Conservation (phyloP, 2,888 invertebrate genomes). For the Smittia sp. region DNA sequence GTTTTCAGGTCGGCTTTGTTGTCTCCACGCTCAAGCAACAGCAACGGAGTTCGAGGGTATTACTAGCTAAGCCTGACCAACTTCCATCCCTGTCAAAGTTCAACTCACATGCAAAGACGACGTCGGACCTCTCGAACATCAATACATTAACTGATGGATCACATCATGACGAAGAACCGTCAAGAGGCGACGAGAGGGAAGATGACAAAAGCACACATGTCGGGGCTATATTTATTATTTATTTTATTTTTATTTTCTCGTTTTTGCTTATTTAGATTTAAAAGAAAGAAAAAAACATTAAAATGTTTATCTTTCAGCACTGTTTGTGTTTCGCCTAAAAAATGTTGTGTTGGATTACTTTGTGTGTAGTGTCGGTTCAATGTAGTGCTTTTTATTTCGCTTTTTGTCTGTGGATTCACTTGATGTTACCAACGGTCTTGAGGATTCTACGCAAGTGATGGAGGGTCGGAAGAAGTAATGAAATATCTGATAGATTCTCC, state of each 20-base stretch:
- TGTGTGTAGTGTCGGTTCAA: neutral
- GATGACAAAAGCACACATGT: neutral
- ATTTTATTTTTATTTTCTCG: slow-evolving; percentile 39
- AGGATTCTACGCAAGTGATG: neutral
- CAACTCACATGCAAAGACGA: too few relatives aligned
- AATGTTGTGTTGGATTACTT: neutral
- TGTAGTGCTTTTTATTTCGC: slow-evolving; percentile 1
- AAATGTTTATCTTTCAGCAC: slow-evolving; percentile 39
- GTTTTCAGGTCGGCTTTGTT: neutral
- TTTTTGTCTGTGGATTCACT: neutral
- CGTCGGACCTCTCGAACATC: too few relatives aligned
- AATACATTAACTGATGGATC: too few relatives aligned
- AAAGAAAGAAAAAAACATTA: slow-evolving; percentile 33
- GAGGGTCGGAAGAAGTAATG: too few relatives aligned
- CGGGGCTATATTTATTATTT: slow-evolving; percentile 31
- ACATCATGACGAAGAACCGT: too few relatives aligned
- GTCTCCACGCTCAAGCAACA: too few relatives aligned
- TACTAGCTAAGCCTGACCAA: too few relatives aligned
- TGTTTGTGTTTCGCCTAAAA: slow-evolving; percentile 38
- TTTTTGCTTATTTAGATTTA: slow-evolving; percentile 37
- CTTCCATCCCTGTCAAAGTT: too few relatives aligned
- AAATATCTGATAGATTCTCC: too few relatives aligned
- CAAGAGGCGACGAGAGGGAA: neutral
- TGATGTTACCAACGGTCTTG: neutral
- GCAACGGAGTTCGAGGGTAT: too few relatives aligned